phyloP scores from a whole-genome alignment of 2,888 invertebrate genomes.

The Allygus modestus region DNA sequence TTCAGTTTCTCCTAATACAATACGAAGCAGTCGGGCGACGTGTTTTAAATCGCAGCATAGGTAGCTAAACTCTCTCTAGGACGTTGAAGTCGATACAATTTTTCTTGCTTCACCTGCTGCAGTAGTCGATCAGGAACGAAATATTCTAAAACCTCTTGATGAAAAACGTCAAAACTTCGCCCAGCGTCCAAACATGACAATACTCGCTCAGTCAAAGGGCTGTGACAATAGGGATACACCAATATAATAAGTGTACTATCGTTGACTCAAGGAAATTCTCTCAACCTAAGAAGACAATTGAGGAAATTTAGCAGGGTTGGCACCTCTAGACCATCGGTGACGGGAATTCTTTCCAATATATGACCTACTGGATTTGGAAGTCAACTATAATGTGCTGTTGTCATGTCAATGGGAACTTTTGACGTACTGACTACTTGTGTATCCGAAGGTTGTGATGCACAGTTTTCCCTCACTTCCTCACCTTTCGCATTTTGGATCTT shows the following conservation, averaged over 20 bases:
- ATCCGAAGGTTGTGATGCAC: too few species aligned
- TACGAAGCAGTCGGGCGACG: background rate
- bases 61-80: background rate
- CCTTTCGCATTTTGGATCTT: too few species aligned
- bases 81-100: slow-evolving; percentile 3
- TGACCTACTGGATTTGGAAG: slow-evolving; percentile 17
- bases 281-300: background rate
- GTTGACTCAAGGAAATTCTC: background rate
- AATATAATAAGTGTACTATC: background rate
- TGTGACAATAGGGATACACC: background rate
- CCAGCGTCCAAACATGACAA: background rate
- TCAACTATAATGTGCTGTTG: too few species aligned
- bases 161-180: background rate
- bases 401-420: too few species aligned
- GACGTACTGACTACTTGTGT: too few species aligned
- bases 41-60: slow-evolving; percentile 10
- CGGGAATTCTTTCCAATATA: background rate
- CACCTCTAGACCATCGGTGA: slow-evolving; percentile 33
- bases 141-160: background rate
- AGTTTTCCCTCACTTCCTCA: too few species aligned
- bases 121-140: slow-evolving; percentile 7
- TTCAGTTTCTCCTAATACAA: background rate
- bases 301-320: slow-evolving; percentile 8
- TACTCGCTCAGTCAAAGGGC: slow-evolving; percentile 24
- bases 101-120: background rate